Evolutionary conservation across 2,888 invertebrate species (phyloP).

Genomic region (Synergus itoensis): DNA sequence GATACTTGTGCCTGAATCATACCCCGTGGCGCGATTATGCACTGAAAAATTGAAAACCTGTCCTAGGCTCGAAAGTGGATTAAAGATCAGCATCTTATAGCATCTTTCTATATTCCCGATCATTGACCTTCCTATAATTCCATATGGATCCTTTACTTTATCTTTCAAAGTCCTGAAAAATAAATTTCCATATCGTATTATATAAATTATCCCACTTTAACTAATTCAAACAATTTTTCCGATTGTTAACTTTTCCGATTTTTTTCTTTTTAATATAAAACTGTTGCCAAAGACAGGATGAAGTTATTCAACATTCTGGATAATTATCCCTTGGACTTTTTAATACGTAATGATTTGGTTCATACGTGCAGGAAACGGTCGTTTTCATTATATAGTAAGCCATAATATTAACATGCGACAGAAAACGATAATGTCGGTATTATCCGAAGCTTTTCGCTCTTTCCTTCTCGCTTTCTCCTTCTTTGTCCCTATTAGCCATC

Average conservation of each 20-base stretch:
- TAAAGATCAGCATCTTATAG: slow-evolving; percentile 27
- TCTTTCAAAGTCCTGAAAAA: background rate
- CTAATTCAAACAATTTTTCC: background rate
- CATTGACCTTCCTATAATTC: background rate
- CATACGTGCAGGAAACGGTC: background rate
- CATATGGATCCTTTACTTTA: background rate
- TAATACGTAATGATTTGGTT: background rate
- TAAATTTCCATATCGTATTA: background rate
- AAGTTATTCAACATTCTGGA: background rate
- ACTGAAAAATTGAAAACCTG: slow-evolving; percentile 35
- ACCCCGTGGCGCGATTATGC: slow-evolving; percentile 21
- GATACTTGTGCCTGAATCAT: slow-evolving; percentile 24
- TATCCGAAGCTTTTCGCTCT: slow-evolving; percentile 19
- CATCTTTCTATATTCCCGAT: slow-evolving; percentile 13
- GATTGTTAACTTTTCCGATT: background rate
- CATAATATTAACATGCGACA: background rate
- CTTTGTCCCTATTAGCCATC: slow-evolving; percentile 49
- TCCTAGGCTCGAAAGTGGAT: slow-evolving; percentile 36
- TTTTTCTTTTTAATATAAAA: background rate
- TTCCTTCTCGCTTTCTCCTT: slow-evolving; percentile 52
- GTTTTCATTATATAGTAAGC: background rate
- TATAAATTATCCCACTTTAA: background rate
- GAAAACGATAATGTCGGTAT: slow-evolving; percentile 35
- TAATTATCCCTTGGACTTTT: background rate
- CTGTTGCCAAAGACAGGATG: background rate